Percentiles rank a stretch among this genome's conserved stretches.
These are phyloP conservation scores for Babyrousa celebensis DNA, from an alignment of 2,797 vertebrate genomes.

Conservation along the genomic window DNA sequence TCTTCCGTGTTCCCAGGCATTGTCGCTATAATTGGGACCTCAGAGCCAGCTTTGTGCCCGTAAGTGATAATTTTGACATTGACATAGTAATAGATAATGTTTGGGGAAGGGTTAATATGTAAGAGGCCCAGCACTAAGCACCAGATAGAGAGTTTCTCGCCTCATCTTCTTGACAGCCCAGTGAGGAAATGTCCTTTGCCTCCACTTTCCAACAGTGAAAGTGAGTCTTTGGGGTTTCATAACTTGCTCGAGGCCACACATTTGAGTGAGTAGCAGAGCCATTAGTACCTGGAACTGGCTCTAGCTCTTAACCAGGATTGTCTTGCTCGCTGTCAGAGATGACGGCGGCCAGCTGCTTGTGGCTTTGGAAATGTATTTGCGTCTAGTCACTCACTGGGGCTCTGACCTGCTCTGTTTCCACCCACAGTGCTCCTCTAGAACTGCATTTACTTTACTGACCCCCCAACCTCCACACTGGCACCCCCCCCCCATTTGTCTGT, in stretches of 20 bases:
- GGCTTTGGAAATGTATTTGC: background rate
- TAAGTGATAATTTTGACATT: background rate
- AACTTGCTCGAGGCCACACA: background rate
- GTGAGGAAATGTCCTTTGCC: background rate
- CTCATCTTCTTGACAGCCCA: background rate
- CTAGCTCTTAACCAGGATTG: background rate
- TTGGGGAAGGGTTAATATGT: background rate
- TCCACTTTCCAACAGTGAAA: background rate
- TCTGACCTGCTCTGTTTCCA: background rate
- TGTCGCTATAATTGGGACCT: background rate
- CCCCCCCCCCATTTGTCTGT: background rate
- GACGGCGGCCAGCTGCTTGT: background rate
- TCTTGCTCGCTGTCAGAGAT: background rate
- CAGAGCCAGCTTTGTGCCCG: background rate
- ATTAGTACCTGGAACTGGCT: background rate
- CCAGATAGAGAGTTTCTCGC: background rate
- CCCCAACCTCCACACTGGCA: background rate
- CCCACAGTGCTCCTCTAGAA: background rate
- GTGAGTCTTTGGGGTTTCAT: background rate
- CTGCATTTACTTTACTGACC: background rate
- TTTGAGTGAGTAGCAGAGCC: background rate
- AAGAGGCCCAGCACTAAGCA: background rate
- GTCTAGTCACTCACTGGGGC: background rate
- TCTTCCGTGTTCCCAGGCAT: background rate
- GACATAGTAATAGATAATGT: background rate